These are phyloP conservation scores for Pyrgilauda ruficollis DNA, from an alignment of 2,113 vertebrate species.

Conservation along the genomic window DNA sequence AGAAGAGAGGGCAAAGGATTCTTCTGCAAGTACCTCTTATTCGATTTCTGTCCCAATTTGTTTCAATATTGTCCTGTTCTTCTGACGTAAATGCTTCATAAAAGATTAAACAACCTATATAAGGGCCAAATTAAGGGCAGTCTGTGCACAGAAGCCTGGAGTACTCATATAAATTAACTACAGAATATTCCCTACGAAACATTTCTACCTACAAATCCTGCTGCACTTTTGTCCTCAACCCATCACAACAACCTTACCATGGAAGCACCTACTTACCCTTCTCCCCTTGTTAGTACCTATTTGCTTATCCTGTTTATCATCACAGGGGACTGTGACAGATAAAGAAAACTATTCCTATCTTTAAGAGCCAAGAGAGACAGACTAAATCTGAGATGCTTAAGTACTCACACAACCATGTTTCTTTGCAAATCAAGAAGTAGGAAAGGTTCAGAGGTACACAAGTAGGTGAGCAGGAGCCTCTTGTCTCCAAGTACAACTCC, in stretches of 20 bases:
- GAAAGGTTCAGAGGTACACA: background rate
- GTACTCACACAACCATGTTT: background rate
- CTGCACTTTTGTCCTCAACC: background rate
- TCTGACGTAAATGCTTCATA: background rate
- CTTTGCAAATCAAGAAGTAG: background rate
- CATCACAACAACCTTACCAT: background rate
- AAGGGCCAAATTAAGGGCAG: background rate
- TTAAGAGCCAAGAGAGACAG: background rate
- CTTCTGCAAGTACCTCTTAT: background rate
- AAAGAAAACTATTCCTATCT: background rate
- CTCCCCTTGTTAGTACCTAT: too few relatives aligned
- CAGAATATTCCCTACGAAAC: background rate
- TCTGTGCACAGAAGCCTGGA: background rate
- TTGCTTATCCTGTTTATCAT: background rate
- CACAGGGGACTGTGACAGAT: background rate
- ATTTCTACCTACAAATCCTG: background rate
- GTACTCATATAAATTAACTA: background rate
- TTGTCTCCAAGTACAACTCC: rapidly evolving
- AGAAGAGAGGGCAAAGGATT: background rate
- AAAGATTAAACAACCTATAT: slow-evolving; percentile 1
- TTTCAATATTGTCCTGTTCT: background rate
- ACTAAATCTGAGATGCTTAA: background rate
- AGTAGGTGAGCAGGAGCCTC: background rate
- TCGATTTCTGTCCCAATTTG: background rate
- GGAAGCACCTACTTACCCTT: background rate